Evolutionary conservation across 2,888 invertebrate species (phyloP).

Genomic region (Phragmatobia fuliginosa): DNA sequence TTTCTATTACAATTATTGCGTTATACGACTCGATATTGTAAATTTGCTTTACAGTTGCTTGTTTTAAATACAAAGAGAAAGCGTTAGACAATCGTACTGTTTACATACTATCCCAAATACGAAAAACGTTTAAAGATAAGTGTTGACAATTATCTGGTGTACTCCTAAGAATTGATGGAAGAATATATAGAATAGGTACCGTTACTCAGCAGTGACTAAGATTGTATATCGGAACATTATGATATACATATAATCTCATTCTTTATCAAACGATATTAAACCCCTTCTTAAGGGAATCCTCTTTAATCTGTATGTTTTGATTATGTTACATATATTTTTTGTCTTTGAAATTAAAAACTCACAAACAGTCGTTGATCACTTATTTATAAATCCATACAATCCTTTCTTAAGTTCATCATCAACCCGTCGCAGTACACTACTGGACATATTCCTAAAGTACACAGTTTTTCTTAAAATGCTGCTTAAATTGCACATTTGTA

Average conservation of each 20-base stretch:
- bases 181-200: constrained; percentile 1
- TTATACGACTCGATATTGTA: neutral
- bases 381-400: no score
- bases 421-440: no score
- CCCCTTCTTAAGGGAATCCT: neutral
- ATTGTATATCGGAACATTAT: neutral
- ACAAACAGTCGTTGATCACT: no score
- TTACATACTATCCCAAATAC: constrained; percentile 18
- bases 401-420: no score
- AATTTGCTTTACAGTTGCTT: constrained; percentile 5
- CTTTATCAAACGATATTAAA: neutral
- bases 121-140: constrained; percentile 11
- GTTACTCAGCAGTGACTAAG: constrained; percentile 1
- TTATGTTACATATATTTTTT: no score
- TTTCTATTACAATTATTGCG: neutral
- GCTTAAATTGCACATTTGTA: no score
- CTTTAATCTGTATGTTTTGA: no score
- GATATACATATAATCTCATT: neutral
- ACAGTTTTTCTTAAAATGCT: no score
- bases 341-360: no score
- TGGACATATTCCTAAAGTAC: no score
- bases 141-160: constrained; percentile 11
- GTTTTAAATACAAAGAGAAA: constrained; percentile 18
- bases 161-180: neutral
- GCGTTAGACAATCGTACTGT: constrained; percentile 13